Evolutionary conservation across 2,797 vertebrate genomes (phyloP).

Genomic region (Clarias laeviceps): DNA sequence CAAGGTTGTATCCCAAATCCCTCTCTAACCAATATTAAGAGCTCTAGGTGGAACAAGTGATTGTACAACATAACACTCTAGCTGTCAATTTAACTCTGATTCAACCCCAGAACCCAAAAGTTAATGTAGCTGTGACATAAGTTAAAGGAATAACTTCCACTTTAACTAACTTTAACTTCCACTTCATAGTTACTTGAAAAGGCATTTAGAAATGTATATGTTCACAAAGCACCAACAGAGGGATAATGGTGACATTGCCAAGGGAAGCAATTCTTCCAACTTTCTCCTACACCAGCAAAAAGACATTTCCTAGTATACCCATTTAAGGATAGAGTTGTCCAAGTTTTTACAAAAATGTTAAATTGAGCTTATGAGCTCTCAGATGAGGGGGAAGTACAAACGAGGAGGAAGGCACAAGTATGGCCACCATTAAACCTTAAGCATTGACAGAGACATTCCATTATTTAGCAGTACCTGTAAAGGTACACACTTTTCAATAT

Average conservation of each 20-base stretch:
- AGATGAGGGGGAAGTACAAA: background rate
- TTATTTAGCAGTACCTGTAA: background rate
- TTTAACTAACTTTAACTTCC: background rate
- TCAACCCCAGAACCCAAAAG: too few species aligned
- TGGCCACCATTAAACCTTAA: background rate
- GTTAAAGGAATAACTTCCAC: background rate
- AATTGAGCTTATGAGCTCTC: background rate
- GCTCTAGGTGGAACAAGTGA: too few species aligned
- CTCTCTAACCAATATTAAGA: too few species aligned
- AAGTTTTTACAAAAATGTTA: background rate
- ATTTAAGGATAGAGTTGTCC: background rate
- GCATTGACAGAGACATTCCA: background rate
- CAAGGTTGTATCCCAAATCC: too few species aligned
- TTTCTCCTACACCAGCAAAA: background rate
- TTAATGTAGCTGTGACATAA: too few species aligned
- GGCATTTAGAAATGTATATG: background rate
- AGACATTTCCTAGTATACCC: background rate
- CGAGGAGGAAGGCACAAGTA: too few species aligned
- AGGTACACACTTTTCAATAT: background rate
- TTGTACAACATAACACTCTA: too few species aligned
- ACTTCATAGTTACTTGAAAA: background rate
- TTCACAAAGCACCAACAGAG: background rate
- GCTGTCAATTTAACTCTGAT: too few species aligned
- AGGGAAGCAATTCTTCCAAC: background rate
- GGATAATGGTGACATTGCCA: background rate